Evolutionary conservation across 1,140 invertebrate species (phyloP).

Genomic region (Drosophila ironensis): DNA sequence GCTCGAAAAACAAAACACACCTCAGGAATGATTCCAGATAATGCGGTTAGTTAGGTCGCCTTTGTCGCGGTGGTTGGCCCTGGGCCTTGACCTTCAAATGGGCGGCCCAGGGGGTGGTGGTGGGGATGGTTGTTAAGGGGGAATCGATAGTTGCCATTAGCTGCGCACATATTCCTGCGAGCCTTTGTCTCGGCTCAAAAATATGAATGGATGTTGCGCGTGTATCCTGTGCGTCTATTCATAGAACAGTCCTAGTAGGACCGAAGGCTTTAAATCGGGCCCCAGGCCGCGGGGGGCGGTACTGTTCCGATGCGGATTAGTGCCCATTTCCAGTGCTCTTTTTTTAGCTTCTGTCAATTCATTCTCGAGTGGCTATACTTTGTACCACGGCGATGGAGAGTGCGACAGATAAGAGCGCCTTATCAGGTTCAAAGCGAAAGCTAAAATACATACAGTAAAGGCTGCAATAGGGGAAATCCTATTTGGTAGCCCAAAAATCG

Average conservation of each 20-base stretch:
- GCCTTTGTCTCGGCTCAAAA: conserved; percentile 23
- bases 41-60: conserved; percentile 17
- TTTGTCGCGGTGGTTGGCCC: conserved; percentile 9
- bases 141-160: conserved; percentile 71
- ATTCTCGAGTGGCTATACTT: conserved; percentile 34
- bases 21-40: conserved; percentile 22
- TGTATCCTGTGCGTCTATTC: conserved; percentile 48
- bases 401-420: conserved; percentile 37
- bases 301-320: conserved; percentile 24
- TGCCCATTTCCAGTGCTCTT: background rate
- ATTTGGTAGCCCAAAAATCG: no score
- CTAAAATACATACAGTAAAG: conserved; percentile 23
- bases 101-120: background rate
- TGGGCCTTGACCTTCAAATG: conserved; percentile 57
- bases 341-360: conserved; percentile 31
- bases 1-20: background rate
- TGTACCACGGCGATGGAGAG: conserved; percentile 39
- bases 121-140: conserved; percentile 6
- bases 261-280: background rate
- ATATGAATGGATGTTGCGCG: background rate
- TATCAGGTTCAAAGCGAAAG: conserved; percentile 32
- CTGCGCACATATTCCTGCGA: conserved; percentile 24
- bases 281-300: conserved; percentile 8
- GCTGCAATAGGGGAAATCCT: background rate
- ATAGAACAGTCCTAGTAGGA: conserved; percentile 18